Percentiles rank a stretch among this genome's conserved stretches.
These are phyloP conservation scores for Ostrea denselamellosa DNA, from an alignment of 1,140 invertebrate species.

Conservation along the genomic window DNA sequence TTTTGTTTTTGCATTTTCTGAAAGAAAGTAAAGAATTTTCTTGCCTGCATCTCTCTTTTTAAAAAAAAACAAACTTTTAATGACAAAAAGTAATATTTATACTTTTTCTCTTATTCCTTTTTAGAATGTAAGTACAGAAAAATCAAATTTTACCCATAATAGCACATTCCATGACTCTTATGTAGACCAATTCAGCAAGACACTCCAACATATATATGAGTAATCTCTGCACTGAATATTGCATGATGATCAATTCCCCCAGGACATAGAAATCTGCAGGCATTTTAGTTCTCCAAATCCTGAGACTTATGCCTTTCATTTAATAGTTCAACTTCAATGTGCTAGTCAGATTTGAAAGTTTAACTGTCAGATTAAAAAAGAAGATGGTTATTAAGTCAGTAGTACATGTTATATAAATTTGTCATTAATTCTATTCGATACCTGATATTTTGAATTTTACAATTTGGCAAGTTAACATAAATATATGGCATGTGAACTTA, in stretches of 20 bases:
- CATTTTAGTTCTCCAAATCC: not conserved
- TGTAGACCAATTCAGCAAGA: not conserved
- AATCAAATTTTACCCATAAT: not conserved
- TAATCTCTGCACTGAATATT: constrained; percentile 1
- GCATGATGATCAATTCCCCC: not conserved
- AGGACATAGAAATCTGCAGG: not conserved
- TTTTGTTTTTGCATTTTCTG: not conserved
- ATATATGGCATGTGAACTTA: not conserved
- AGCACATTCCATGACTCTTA: not conserved
- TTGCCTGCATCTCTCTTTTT: not conserved
- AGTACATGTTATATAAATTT: too few relatives aligned
- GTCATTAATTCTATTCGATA: too few relatives aligned
- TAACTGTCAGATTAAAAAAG: too few relatives aligned
- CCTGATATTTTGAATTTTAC: too few relatives aligned
- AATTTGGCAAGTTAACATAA: not conserved
- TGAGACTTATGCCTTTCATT: not conserved
- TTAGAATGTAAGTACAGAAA: constrained; percentile 11
- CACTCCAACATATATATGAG: not conserved
- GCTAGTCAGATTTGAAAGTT: too few relatives aligned
- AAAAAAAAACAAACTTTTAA: not conserved
- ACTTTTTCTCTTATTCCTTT: constrained; percentile 23
- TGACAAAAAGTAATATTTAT: not conserved
- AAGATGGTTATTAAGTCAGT: too few relatives aligned
- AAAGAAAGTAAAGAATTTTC: not conserved
- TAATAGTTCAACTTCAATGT: too few relatives aligned